Evolutionary conservation across 1,140 invertebrate genomes (phyloP).

Genomic region (Delia radicum): DNA sequence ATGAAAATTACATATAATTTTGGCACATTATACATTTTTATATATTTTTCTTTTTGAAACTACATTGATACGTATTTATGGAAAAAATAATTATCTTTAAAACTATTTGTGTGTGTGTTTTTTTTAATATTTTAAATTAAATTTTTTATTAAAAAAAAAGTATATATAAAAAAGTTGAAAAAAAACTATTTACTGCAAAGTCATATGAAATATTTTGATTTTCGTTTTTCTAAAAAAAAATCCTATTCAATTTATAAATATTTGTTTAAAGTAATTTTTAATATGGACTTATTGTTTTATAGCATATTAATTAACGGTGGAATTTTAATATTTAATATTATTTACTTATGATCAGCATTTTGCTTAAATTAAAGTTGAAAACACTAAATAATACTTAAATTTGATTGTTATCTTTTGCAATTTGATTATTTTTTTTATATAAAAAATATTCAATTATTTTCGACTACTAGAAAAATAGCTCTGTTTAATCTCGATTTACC

Average conservation of each 20-base stretch:
- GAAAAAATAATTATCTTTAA: not conserved
- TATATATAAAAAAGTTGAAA: too few species aligned
- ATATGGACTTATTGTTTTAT: slow-evolving; percentile 25
- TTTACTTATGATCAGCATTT: too few species aligned
- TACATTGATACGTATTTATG: slow-evolving; percentile 21
- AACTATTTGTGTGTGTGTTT: not conserved
- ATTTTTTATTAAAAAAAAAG: too few species aligned
- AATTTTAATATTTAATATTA: slow-evolving; percentile 28
- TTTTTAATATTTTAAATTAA: not conserved
- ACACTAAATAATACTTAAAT: too few species aligned
- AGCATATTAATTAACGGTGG: slow-evolving; percentile 10
- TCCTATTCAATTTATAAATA: slow-evolving; percentile 7
- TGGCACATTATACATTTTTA: slow-evolving; percentile 17
- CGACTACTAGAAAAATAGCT: too few species aligned
- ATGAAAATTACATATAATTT: slow-evolving; percentile 14
- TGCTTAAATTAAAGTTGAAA: too few species aligned
- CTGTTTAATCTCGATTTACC: too few species aligned
- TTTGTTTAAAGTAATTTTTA: not conserved
- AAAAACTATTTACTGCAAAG: too few species aligned
- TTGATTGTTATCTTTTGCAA: too few species aligned
- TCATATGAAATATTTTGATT: not conserved
- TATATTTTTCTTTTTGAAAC: slow-evolving; percentile 6
- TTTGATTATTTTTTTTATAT: too few species aligned
- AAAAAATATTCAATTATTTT: too few species aligned
- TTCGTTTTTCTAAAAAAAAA: not conserved